phyloP scores from a whole-genome alignment of 2,888 invertebrate genomes.

The Metalampra italica region DNA sequence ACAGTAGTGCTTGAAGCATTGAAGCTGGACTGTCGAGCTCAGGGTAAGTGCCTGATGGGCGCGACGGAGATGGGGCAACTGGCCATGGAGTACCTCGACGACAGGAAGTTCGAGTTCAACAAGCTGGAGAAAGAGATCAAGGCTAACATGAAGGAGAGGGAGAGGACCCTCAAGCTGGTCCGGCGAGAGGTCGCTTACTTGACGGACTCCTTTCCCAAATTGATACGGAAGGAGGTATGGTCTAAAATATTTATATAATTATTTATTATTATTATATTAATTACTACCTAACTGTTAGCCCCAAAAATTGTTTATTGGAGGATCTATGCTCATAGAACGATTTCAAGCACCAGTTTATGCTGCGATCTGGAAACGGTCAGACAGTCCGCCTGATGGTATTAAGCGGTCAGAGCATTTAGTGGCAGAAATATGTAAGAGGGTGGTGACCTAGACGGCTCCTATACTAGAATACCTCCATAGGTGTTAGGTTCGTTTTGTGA shows the following conservation, averaged over 20 bases:
- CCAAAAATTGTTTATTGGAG: too few species aligned
- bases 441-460: too few species aligned
- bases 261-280: neutral
- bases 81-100: slow-evolving; percentile 82
- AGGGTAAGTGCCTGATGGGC: slow-evolving; percentile 80
- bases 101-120: slow-evolving; percentile 79
- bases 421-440: too few species aligned
- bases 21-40: slow-evolving; percentile 77
- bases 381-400: too few species aligned
- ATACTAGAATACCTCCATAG: too few species aligned
- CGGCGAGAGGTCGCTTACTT: slow-evolving; percentile 63
- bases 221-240: slow-evolving; percentile 65
- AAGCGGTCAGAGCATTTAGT: too few species aligned
- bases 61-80: slow-evolving; percentile 83
- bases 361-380: too few species aligned
- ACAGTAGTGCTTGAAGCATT: slow-evolving; percentile 80
- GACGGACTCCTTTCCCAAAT: slow-evolving; percentile 61
- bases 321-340: too few species aligned
- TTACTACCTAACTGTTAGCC: neutral
- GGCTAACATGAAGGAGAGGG: slow-evolving; percentile 80
- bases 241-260: slow-evolving; percentile 18
- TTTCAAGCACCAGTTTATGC: too few species aligned
- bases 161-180: slow-evolving; percentile 73
- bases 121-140: slow-evolving; percentile 79
- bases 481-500: too few species aligned